Conservation (phyloP, 2,888 invertebrate species). For the Pandemis heparana region DNA sequence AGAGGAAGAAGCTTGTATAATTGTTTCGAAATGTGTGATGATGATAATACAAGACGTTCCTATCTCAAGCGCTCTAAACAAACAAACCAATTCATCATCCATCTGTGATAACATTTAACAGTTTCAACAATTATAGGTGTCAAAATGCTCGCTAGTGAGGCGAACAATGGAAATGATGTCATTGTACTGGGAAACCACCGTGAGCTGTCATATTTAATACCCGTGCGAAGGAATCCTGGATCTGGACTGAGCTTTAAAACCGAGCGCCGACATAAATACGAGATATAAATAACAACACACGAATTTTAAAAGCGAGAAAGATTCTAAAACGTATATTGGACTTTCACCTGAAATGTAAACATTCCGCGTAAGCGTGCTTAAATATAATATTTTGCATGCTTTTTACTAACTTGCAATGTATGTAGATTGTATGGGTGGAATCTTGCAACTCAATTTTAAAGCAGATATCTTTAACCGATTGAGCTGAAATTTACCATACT, state of each 20-base stretch:
- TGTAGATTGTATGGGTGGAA: too few relatives aligned
- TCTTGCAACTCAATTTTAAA: too few relatives aligned
- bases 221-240: conserved; percentile 41
- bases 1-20: not conserved
- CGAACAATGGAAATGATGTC: conserved; percentile 26
- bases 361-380: not conserved
- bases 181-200: conserved; percentile 20
- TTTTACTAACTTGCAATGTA: too few relatives aligned
- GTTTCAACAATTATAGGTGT: conserved; percentile 14
- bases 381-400: not conserved
- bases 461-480: too few relatives aligned
- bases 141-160: conserved; percentile 6
- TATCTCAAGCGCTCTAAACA: conserved; percentile 10
- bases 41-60: not conserved
- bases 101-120: conserved; percentile 10
- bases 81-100: conserved; percentile 22
- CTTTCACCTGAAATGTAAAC: conserved; percentile 15
- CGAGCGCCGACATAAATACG: conserved; percentile 61
- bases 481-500: too few relatives aligned
- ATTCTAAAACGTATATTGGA: conserved; percentile 47
- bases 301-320: conserved; percentile 51
- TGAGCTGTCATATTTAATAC: conserved; percentile 47
- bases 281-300: conserved; percentile 62
- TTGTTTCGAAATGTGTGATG: conserved; percentile 13
- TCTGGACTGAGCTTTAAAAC: conserved; percentile 47